Conservation (phyloP, 2,113 vertebrate genomes). For the Mormoops blainvillei region DNA sequence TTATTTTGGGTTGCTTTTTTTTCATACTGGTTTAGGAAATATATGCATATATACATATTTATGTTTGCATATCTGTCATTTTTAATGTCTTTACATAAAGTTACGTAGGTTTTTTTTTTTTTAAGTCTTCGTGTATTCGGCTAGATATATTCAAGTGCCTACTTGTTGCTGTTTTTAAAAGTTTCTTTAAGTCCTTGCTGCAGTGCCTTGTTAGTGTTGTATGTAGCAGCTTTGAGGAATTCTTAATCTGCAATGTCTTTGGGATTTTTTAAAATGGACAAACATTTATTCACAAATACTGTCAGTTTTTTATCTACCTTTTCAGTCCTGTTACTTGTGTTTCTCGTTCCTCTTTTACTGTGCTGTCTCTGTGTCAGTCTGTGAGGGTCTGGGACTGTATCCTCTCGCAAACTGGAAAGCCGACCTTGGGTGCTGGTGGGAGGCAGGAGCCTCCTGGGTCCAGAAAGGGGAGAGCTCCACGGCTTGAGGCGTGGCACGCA, state of each 20-base stretch:
- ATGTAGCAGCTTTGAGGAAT: not conserved
- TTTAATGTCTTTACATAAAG: not conserved
- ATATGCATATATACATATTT: accelerated
- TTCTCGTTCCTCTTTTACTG: not conserved
- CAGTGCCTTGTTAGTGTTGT: not conserved
- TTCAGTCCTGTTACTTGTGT: not conserved
- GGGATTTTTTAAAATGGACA: not conserved
- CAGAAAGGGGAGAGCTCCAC: not conserved
- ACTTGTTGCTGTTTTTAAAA: not conserved
- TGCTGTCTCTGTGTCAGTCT: not conserved
- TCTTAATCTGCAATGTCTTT: not conserved
- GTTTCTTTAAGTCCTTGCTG: not conserved
- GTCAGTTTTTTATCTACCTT: not conserved
- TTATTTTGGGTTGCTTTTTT: not conserved
- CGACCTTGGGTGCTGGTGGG: not conserved
- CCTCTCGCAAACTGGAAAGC: not conserved
- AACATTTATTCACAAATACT: not conserved
- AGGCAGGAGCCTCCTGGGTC: not conserved
- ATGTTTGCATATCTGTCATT: not conserved
- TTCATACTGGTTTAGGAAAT: not conserved
- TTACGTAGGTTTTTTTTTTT: not conserved
- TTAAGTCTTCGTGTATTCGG: not conserved
- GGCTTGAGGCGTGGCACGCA: not conserved
- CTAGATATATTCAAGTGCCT: not conserved
- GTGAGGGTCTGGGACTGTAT: not conserved